A percentile compares a stretch with the other conserved stretches of the same genome.
These are phyloP conservation scores for Napeogenes sylphis DNA, from an alignment of 2,888 invertebrate genomes.

Conservation along the genomic window DNA sequence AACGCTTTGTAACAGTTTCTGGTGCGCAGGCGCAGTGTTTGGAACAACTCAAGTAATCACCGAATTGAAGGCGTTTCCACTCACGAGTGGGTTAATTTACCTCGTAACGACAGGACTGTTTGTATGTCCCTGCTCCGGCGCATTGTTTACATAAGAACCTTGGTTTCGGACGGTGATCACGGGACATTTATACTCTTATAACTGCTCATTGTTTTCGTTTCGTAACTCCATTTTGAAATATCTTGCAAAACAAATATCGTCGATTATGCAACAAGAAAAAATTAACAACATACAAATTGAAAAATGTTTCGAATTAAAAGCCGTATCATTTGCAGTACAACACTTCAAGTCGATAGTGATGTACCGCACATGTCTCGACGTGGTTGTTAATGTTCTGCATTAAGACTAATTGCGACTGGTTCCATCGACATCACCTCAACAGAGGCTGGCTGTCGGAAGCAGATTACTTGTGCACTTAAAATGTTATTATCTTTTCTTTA, in stretches of 20 bases:
- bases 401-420: slow-evolving; percentile 17
- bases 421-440: slow-evolving; percentile 12
- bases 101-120: slow-evolving; percentile 43
- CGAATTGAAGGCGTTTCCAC: slow-evolving; percentile 58
- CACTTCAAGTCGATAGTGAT: slow-evolving; percentile 12
- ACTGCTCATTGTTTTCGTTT: slow-evolving; percentile 49
- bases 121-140: slow-evolving; percentile 47
- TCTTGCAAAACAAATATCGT: slow-evolving; percentile 4
- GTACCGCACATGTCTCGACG: slow-evolving; percentile 17
- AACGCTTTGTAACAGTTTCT: slow-evolving; percentile 53
- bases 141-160: slow-evolving; percentile 64
- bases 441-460: neutral
- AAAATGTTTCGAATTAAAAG: neutral
- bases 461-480: neutral
- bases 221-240: slow-evolving; percentile 36
- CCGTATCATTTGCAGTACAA: slow-evolving; percentile 9
- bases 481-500: neutral
- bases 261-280: slow-evolving; percentile 11
- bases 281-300: neutral
- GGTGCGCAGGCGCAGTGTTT: slow-evolving; percentile 50
- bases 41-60: slow-evolving; percentile 69
- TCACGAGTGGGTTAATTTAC: slow-evolving; percentile 56
- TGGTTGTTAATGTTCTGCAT: slow-evolving; percentile 17
- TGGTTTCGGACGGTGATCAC: slow-evolving; percentile 58
- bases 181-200: slow-evolving; percentile 49